phyloP scores from a whole-genome alignment of 2,113 vertebrate genomes.

The Tetrax tetrax region DNA sequence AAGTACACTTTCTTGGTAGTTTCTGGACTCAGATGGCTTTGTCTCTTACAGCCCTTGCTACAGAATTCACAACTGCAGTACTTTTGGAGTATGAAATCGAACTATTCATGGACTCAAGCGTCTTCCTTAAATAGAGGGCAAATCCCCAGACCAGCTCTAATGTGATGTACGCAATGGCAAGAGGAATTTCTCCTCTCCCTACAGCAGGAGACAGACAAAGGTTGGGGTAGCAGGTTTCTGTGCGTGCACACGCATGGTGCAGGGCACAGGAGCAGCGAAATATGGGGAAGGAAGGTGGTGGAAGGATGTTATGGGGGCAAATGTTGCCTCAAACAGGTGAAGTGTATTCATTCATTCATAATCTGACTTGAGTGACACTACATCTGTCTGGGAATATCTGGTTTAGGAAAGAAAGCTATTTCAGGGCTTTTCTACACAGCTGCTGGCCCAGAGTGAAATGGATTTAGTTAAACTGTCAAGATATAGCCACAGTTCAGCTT shows the following conservation, averaged over 20 bases:
- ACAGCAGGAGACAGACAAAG: not conserved
- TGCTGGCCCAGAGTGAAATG: not conserved
- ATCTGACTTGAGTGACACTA: not conserved
- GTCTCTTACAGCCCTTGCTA: not conserved
- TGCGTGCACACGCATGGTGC: fast-evolving
- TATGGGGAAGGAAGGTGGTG: not conserved
- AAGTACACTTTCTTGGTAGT: not conserved
- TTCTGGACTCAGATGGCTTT: not conserved
- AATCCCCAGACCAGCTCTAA: not conserved
- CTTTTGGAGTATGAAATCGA: not conserved
- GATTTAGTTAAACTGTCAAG: not conserved
- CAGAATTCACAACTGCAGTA: not conserved
- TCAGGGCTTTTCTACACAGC: not conserved
- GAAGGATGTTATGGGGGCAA: not conserved
- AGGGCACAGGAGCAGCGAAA: not conserved
- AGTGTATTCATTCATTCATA: not conserved
- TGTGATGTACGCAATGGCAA: not conserved
- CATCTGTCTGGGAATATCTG: not conserved
- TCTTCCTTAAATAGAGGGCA: not conserved
- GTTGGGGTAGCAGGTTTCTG: not conserved
- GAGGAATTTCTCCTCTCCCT: not conserved
- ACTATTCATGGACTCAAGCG: not conserved
- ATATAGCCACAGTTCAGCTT: not conserved
- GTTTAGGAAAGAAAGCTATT: not conserved
- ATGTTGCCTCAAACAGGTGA: not conserved